Conservation (phyloP, 2,113 vertebrate genomes). For the Oryzias melastigma region DNA sequence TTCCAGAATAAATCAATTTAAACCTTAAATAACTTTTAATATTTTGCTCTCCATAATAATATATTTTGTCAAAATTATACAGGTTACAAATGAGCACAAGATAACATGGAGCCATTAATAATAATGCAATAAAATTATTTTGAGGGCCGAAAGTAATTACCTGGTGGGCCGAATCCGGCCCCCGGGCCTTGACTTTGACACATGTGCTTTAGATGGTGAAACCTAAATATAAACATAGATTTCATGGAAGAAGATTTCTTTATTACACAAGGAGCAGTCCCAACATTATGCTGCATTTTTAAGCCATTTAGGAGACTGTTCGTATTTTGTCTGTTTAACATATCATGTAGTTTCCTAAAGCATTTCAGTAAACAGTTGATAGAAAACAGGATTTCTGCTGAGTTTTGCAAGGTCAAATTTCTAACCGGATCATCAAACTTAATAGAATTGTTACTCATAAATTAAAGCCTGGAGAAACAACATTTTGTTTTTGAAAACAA, state of each 20-base stretch:
- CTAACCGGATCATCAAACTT: not conserved
- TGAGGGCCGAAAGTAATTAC: no score
- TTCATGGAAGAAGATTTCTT: constrained; percentile 10
- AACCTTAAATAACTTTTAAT: no score
- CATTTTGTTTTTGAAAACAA: not conserved
- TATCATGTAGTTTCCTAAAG: not conserved
- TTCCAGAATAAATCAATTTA: no score
- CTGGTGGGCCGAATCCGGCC: no score
- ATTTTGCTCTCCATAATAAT: no score
- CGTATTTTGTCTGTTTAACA: not conserved
- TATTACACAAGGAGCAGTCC: constrained; percentile 18
- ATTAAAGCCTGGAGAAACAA: not conserved
- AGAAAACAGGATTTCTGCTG: not conserved
- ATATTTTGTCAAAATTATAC: no score
- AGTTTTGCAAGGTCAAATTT: not conserved
- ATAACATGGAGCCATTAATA: constrained; percentile 1
- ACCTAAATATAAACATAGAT: not conserved
- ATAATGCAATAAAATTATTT: no score
- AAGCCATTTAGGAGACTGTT: not conserved
- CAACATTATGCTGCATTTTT: not conserved
- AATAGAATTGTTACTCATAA: not conserved
- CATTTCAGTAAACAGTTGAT: not conserved
- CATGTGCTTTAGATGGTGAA: not conserved
- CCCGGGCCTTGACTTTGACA: no score
- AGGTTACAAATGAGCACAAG: no score